A percentile compares a stretch with the other conserved stretches of the same genome.
Evolutionary conservation across 1,140 invertebrate genomes (phyloP).

Genomic region (Zophobas morio): DNA sequence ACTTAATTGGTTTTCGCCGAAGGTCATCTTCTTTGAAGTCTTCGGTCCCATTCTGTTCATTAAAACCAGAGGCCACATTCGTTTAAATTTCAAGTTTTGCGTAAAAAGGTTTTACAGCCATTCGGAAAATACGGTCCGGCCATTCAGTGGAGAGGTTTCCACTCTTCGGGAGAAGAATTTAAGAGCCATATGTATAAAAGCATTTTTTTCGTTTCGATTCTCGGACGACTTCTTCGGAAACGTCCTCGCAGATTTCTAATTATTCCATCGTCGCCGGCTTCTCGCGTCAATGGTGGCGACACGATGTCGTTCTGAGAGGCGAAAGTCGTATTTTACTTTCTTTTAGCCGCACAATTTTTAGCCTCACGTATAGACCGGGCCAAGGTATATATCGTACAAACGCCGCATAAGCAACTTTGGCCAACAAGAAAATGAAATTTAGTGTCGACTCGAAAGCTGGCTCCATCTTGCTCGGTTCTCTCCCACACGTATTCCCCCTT

Average conservation of each 20-base stretch:
- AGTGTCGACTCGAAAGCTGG: constrained; percentile 57
- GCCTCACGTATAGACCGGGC: constrained; percentile 2
- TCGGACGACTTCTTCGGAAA: background rate
- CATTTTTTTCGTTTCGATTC: background rate
- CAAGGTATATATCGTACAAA: constrained; percentile 44
- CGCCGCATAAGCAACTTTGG: constrained; percentile 54
- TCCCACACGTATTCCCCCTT: constrained; percentile 57
- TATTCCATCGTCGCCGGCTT: background rate
- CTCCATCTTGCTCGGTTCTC: constrained; percentile 52
- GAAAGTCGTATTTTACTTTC: background rate
- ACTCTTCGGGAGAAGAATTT: background rate
- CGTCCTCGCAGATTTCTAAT: background rate
- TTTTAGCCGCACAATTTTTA: background rate
- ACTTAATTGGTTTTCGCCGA: background rate
- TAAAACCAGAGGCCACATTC: background rate
- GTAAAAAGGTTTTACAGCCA: background rate
- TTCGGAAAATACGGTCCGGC: background rate
- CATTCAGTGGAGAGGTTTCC: background rate
- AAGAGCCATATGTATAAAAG: constrained; percentile 13
- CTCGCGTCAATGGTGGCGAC: too few species aligned
- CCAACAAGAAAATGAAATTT: constrained; percentile 65
- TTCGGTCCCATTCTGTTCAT: constrained; percentile 10
- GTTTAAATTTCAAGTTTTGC: background rate
- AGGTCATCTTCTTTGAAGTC: background rate
- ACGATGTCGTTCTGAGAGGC: background rate